Percentiles rank a stretch among this genome's conserved stretches.
phyloP scores from a whole-genome alignment of 2,888 invertebrate genomes.

The Colletes collaris region DNA sequence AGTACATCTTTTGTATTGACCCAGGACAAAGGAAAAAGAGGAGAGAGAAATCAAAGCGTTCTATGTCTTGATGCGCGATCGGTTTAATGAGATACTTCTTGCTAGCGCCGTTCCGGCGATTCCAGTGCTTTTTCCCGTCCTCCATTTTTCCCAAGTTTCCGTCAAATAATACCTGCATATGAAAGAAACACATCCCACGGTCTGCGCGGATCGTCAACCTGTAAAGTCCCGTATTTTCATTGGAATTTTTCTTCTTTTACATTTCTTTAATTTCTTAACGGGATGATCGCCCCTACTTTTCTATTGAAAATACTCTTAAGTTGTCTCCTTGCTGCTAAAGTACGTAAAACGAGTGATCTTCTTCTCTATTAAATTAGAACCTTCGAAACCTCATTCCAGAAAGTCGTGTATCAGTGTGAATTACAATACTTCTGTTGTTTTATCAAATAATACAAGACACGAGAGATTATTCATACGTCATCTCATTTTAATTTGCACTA shows the following conservation, averaged over 20 bases:
- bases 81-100: constrained; percentile 57
- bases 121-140: constrained; percentile 11
- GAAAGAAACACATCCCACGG: constrained; percentile 34
- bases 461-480: too few relatives aligned
- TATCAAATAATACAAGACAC: too few relatives aligned
- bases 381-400: too few relatives aligned
- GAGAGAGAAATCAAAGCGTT: constrained; percentile 44
- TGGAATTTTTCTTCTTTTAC: constrained; percentile 24
- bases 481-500: too few relatives aligned
- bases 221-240: constrained; percentile 27
- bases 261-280: background rate
- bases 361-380: too few relatives aligned
- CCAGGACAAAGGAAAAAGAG: constrained; percentile 23
- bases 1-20: constrained; percentile 43
- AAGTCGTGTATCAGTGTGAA: too few relatives aligned
- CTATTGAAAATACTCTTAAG: background rate
- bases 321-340: too few relatives aligned
- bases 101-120: constrained; percentile 34
- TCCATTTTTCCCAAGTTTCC: constrained; percentile 2
- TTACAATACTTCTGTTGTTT: too few relatives aligned
- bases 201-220: constrained; percentile 16
- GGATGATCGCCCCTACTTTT: background rate
- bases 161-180: constrained; percentile 47
- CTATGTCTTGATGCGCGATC: constrained; percentile 46
- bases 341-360: too few relatives aligned